Percentiles rank a stretch among this genome's conserved stretches.
Conservation (phyloP, 2,888 invertebrate genomes). For the Saturnia japonica region DNA sequence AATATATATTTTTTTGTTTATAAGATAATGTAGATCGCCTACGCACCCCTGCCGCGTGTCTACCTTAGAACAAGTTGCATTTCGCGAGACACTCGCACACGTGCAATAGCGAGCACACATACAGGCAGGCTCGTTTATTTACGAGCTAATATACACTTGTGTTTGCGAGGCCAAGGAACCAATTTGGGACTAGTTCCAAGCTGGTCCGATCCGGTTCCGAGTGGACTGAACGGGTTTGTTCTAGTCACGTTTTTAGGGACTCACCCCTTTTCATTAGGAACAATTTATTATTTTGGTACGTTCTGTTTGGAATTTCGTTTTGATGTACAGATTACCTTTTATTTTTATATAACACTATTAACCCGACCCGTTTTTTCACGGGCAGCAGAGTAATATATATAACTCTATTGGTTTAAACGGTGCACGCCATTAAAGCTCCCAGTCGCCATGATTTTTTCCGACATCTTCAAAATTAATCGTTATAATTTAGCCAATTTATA, state of each 20-base stretch:
- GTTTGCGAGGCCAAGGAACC: constrained; percentile 41
- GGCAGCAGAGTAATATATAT: no score
- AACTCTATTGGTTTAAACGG: no score
- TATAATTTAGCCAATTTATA: no score
- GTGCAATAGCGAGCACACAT: constrained; percentile 33
- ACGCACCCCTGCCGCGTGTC: constrained; percentile 55
- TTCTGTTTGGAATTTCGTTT: neutral
- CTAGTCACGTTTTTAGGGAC: constrained; percentile 25
- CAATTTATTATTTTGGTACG: neutral
- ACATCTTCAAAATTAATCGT: no score
- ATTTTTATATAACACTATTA: neutral
- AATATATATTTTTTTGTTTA: neutral
- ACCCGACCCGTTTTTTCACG: no score
- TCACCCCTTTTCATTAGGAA: neutral
- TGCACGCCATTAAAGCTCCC: no score
- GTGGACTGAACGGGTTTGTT: constrained; percentile 28
- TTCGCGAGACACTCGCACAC: constrained; percentile 65
- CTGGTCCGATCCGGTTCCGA: constrained; percentile 32
- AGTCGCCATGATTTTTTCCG: no score
- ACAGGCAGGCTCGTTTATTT: constrained; percentile 35
- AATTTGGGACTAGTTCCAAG: constrained; percentile 53
- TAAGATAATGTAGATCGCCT: constrained; percentile 8
- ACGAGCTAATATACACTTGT: constrained; percentile 60
- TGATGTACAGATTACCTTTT: neutral
- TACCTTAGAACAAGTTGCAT: constrained; percentile 80